These are phyloP conservation scores for Mesitornis unicolor DNA, from an alignment of 2,113 vertebrate genomes.

Conservation along the genomic window DNA sequence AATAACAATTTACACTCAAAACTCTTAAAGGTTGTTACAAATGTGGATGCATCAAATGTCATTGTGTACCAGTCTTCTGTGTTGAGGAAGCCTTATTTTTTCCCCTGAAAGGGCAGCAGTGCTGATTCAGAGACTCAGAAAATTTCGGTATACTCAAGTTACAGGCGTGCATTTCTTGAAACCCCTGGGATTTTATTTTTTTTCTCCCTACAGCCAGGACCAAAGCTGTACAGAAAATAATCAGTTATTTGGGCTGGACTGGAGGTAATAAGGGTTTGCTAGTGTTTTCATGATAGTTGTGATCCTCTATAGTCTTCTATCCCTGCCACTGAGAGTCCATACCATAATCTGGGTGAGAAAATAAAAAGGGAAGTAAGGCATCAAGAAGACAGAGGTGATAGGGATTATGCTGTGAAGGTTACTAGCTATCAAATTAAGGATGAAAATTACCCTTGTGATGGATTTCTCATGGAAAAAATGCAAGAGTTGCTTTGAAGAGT, in stretches of 20 bases:
- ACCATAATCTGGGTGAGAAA: background rate
- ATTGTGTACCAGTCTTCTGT: background rate
- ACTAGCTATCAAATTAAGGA: background rate
- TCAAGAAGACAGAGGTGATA: background rate
- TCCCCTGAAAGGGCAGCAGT: background rate
- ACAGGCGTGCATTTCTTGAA: background rate
- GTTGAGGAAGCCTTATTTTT: background rate
- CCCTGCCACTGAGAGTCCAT: background rate
- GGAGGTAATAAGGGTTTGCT: background rate
- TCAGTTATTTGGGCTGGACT: background rate
- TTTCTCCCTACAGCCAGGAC: background rate
- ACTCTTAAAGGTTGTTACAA: background rate
- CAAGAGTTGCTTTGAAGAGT: background rate
- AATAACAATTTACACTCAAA: background rate
- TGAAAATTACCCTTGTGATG: background rate
- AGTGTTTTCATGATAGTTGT: background rate
- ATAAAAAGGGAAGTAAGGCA: background rate
- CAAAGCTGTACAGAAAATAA: background rate
- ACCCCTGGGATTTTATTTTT: background rate
- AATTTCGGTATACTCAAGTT: background rate
- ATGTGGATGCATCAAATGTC: background rate
- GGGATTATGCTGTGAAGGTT: background rate
- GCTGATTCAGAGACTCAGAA: background rate
- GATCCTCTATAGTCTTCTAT: background rate
- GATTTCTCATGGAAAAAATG: background rate